phyloP scores from a whole-genome alignment of 2,888 invertebrate species.

The Ormyrus pomaceus region DNA sequence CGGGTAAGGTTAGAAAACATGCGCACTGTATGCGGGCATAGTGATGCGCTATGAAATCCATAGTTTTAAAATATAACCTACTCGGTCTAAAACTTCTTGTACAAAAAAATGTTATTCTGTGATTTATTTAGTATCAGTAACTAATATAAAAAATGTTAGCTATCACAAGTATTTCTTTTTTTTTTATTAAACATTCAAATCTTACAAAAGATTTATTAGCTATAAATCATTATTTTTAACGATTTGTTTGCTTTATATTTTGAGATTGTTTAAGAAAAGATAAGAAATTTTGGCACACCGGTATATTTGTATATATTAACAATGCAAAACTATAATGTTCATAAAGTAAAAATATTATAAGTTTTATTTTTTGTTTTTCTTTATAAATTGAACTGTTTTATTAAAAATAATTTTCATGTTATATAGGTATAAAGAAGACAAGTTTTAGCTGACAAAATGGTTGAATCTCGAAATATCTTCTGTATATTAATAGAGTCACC shows the following conservation, averaged over 20 bases:
- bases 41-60: background rate
- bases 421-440: background rate
- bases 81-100: background rate
- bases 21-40: background rate
- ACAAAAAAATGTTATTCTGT: too few relatives aligned
- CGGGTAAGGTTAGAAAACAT: slow-evolving; percentile 34
- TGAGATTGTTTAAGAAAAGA: background rate
- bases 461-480: slow-evolving; percentile 50
- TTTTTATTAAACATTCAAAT: too few relatives aligned
- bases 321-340: background rate
- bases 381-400: background rate
- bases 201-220: background rate
- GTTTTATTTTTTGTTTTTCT: too few relatives aligned
- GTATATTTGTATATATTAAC: background rate
- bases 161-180: background rate
- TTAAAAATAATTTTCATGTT: background rate
- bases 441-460: slow-evolving; percentile 7
- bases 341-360: background rate
- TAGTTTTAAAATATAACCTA: slow-evolving; percentile 32
- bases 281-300: too few relatives aligned
- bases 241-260: background rate
- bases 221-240: background rate
- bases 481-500: slow-evolving; percentile 52
- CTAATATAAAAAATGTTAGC: background rate
- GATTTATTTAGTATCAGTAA: too few relatives aligned